Conservation (phyloP, 2,888 invertebrate genomes). For the Drosophila picticornis region DNA sequence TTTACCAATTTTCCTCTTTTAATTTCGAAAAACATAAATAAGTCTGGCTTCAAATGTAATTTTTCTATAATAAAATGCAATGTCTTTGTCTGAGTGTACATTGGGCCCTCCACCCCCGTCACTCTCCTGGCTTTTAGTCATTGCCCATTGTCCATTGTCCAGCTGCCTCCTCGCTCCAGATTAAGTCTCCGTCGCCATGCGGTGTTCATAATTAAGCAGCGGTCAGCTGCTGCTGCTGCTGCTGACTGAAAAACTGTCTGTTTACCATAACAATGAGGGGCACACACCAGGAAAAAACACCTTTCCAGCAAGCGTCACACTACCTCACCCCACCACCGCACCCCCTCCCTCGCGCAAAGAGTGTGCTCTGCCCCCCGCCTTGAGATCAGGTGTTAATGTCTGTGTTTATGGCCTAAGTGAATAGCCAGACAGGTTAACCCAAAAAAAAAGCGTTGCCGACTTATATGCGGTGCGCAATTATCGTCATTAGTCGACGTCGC, state of each 20-base stretch:
- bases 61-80: not conserved
- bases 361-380: not conserved
- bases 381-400: conserved; percentile 82
- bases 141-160: conserved; percentile 60
- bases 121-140: not conserved
- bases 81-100: conserved; percentile 2
- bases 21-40: not conserved
- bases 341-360: not conserved
- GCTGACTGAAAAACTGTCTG: conserved; percentile 57
- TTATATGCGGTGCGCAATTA: conserved; percentile 71
- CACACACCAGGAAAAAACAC: conserved; percentile 63
- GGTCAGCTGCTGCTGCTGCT: conserved; percentile 26
- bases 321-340: not conserved
- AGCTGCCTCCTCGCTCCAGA: conserved; percentile 66
- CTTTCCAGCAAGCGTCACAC: conserved; percentile 51
- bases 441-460: conserved; percentile 57
- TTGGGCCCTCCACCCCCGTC: not conserved
- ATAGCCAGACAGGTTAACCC: conserved; percentile 37
- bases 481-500: conserved; percentile 61
- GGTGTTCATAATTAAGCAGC: conserved; percentile 72
- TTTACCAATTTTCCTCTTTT: not conserved
- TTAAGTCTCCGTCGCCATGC: conserved; percentile 55
- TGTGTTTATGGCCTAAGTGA: conserved; percentile 77
- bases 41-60: not conserved
- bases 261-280: conserved; percentile 79